Conservation (phyloP, 2,888 invertebrate genomes). For the Melanotus villosus region DNA sequence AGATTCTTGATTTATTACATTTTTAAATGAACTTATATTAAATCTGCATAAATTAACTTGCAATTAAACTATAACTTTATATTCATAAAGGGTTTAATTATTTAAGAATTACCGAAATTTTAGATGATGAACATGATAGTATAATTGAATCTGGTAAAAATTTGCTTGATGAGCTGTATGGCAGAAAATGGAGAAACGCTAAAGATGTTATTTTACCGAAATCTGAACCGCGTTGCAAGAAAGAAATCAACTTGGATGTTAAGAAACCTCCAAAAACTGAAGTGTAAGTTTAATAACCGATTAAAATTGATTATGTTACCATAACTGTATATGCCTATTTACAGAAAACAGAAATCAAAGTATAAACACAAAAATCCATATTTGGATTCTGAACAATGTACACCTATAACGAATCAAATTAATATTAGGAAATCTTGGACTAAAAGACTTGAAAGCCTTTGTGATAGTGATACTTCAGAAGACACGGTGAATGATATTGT, state of each 20-base stretch:
- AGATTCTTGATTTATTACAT: no score
- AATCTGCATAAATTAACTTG: no score
- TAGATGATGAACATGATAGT: neutral
- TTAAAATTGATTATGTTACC: neutral
- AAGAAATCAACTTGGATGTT: constrained; percentile 17
- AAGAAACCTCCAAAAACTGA: constrained; percentile 51
- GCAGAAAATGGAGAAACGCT: constrained; percentile 62
- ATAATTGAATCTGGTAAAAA: constrained; percentile 45
- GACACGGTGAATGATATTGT: neutral
- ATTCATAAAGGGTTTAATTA: no score
- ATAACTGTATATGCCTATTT: constrained; percentile 9
- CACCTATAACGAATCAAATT: constrained; percentile 32
- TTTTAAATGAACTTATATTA: no score
- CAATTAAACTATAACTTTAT: no score
- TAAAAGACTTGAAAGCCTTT: constrained; percentile 54
- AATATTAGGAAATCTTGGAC: constrained; percentile 50
- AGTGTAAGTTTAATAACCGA: constrained; percentile 41
- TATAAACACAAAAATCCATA: constrained; percentile 55
- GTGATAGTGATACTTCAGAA: constrained; percentile 57
- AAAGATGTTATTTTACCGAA: constrained; percentile 58
- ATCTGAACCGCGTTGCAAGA: constrained; percentile 53
- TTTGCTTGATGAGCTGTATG: constrained; percentile 63
- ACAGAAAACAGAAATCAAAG: constrained; percentile 52
- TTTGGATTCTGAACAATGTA: constrained; percentile 49
- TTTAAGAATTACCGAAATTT: no score